Conservation (phyloP, 2,113 vertebrate genomes). For the Indicator indicator region DNA sequence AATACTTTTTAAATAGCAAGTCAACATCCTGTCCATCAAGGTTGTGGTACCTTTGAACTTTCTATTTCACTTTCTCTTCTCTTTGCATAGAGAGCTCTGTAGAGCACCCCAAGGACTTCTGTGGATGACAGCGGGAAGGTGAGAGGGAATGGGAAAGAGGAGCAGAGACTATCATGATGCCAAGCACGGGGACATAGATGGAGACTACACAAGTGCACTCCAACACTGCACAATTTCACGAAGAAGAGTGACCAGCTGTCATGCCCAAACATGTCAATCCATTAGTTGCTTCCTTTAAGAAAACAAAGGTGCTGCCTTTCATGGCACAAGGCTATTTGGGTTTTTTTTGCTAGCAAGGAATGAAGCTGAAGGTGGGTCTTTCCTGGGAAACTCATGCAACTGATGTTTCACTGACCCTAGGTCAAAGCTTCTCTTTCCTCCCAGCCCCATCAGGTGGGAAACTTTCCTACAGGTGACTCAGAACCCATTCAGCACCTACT, state of each 20-base stretch:
- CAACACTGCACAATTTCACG: background rate
- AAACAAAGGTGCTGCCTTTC: background rate
- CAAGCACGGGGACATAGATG: fast-evolving
- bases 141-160: background rate
- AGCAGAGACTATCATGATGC: background rate
- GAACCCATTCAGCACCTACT: background rate
- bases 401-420: background rate
- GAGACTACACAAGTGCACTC: background rate
- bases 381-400: background rate
- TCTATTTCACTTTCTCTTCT: background rate
- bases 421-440: background rate
- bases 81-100: background rate
- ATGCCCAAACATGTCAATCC: background rate
- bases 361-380: background rate
- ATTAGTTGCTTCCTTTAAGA: background rate
- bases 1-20: background rate
- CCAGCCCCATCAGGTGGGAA: background rate
- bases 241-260: background rate
- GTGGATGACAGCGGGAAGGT: fast-evolving
- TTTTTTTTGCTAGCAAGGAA: background rate
- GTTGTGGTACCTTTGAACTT: background rate
- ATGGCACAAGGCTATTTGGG: background rate
- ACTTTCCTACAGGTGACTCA: background rate
- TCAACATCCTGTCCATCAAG: conserved; percentile 1
- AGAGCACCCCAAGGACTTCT: background rate